Evolutionary conservation across 2,888 invertebrate species (phyloP).

Genomic region (Electrophaes corylata): DNA sequence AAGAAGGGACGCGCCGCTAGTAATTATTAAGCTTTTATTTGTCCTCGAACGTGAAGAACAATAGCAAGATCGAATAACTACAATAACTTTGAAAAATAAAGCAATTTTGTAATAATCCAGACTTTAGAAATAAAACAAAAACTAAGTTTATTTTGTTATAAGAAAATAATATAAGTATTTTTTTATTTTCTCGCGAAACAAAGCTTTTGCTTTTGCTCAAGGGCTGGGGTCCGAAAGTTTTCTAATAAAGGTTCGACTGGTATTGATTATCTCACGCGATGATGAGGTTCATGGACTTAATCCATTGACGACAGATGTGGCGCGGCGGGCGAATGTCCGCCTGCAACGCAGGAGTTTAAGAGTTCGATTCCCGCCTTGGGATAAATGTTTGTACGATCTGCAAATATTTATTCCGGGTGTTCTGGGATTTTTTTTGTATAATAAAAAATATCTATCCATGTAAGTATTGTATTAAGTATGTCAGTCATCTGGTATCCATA

Average conservation of each 20-base stretch:
- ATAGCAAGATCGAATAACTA: slow-evolving; percentile 2
- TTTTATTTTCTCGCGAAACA: slow-evolving; percentile 34
- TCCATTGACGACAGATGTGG: not conserved
- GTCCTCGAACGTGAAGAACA: not conserved
- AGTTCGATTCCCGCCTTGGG: no score
- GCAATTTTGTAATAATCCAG: slow-evolving; percentile 2
- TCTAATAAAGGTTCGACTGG: slow-evolving; percentile 46
- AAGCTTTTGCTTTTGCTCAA: slow-evolving; percentile 27
- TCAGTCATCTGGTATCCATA: no score
- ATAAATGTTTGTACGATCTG: no score
- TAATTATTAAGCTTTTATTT: no score
- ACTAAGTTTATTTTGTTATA: slow-evolving; percentile 14
- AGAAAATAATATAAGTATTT: slow-evolving; percentile 33
- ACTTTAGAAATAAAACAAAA: not conserved
- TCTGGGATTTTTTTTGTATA: no score
- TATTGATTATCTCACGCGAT: slow-evolving; percentile 47
- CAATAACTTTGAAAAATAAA: slow-evolving; percentile 6
- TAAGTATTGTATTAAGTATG: no score
- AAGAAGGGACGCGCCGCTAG: no score
- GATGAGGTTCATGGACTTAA: slow-evolving; percentile 30
- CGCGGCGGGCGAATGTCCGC: no score
- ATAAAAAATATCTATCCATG: no score
- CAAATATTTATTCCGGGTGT: no score
- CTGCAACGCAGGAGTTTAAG: no score
- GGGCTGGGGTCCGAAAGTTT: slow-evolving; percentile 46